Evolutionary conservation across 2,113 vertebrate species (phyloP).

Genomic region (Nothoprocta perdicaria): DNA sequence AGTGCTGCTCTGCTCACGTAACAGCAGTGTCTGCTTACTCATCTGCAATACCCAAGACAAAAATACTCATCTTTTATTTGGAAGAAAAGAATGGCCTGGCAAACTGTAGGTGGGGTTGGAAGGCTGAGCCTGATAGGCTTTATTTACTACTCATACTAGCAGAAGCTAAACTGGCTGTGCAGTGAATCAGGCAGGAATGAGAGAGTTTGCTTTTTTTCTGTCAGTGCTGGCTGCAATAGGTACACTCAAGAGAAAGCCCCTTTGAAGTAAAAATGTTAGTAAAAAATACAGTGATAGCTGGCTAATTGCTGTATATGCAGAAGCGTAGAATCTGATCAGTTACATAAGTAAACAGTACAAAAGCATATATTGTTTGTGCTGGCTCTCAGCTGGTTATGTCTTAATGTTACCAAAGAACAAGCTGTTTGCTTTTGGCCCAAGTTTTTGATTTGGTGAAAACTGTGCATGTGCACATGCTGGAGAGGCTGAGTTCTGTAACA

Average conservation of each 20-base stretch:
- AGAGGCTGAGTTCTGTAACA: neutral
- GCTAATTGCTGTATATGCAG: neutral
- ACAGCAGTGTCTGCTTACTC: neutral
- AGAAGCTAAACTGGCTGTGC: neutral
- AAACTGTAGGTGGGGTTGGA: neutral
- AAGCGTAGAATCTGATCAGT: neutral
- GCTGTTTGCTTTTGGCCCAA: slow-evolving; percentile 26
- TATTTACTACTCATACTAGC: neutral
- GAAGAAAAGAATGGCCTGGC: neutral
- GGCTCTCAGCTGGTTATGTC: neutral
- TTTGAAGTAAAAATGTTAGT: neutral
- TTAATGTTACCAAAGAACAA: neutral
- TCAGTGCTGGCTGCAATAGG: neutral
- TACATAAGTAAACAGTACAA: neutral
- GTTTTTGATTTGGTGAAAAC: neutral
- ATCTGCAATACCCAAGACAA: neutral
- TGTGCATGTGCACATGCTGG: neutral
- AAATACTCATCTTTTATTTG: neutral
- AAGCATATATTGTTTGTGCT: neutral
- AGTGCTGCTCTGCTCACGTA: neutral
- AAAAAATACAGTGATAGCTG: neutral
- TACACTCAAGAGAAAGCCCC: neutral
- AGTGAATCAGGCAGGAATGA: neutral
- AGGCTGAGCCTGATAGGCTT: neutral
- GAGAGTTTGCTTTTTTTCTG: neutral